Conservation (phyloP, 2,797 vertebrate species). For the Sebastolobus altivelis region DNA sequence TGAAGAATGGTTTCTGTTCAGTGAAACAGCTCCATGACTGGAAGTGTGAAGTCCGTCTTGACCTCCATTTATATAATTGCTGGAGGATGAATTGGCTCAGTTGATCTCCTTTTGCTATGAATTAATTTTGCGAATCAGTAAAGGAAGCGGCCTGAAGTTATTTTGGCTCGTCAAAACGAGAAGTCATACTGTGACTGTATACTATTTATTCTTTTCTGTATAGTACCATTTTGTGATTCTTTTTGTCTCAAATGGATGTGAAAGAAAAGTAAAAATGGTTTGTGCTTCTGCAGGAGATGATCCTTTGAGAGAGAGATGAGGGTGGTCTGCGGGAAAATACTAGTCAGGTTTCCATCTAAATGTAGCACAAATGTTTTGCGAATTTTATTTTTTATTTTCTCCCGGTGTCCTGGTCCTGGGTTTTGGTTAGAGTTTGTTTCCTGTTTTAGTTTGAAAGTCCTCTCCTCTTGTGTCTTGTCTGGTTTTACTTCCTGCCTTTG, state of each 20-base stretch:
- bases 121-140: background rate
- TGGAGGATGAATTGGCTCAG: background rate
- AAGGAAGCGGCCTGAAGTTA: background rate
- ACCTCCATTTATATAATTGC: conserved; percentile 41
- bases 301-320: background rate
- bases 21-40: background rate
- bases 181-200: background rate
- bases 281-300: background rate
- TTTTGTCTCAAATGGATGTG: background rate
- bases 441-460: too few relatives aligned
- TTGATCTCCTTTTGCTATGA: background rate
- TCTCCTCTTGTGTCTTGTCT: too few relatives aligned
- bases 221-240: background rate
- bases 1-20: conserved; percentile 17
- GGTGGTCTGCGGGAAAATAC: too few relatives aligned
- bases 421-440: too few relatives aligned
- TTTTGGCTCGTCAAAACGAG: background rate
- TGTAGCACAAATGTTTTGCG: background rate
- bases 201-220: background rate
- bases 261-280: too few relatives aligned
- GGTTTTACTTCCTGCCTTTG: too few relatives aligned
- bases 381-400: background rate
- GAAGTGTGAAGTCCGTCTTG: conserved; percentile 5
- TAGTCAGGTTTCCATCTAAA: background rate
- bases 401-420: too few relatives aligned